Evolutionary conservation across 37 sponge, comb jelly and placozoan genomes (phyloP), one percentile per base, ranked within the genome.

Genomic region (Agelas oroides): DNA sequence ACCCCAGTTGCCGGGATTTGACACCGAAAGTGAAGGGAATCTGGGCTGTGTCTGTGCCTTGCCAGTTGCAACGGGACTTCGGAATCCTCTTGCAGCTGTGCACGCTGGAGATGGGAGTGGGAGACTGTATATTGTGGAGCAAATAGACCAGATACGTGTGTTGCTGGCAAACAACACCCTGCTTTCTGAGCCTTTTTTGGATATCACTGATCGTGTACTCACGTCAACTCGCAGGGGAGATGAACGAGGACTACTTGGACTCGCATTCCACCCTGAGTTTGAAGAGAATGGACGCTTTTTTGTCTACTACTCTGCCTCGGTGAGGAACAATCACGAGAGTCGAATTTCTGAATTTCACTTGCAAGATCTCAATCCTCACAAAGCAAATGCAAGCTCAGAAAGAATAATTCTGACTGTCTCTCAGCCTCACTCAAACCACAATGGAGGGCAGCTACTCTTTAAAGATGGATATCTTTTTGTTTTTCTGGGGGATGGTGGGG

Each of bases 391-490:
- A 17, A 61, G 65, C 28, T 78, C 78, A 53, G 95, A 94, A 67
- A 52, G 80, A 27, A 71, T 66, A 53, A 65, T 94, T 8, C 52
- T 90, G 76, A 73, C 27, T 3, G 25, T 94, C 3, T 24, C 35
- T 31, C 87, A 94, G 78, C 95, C 95, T 11, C 19, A 58, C 15
- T 30, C 72, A 34, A 94, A 94, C 59, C 91, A 94, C 81, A 94
- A 94, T 79, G 95, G 95, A 57, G 95, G 95, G 0, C 80, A 90
- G 64, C 64, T 94, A 53, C 76, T 90, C 70, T 94, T 94, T 70
- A 73, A 84, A 8, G 70, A 82, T 59, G 88, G 88, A 31, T 87
- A 90, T 38, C 81, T 94, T 24, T 76, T 75, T 58, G 65, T 94
- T 31, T 75, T 79, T 21, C 75, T 90, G 0, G 95, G 95, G n/a